phyloP scores from a whole-genome alignment of 2,113 vertebrate species.

The Seriola aureovittata region DNA sequence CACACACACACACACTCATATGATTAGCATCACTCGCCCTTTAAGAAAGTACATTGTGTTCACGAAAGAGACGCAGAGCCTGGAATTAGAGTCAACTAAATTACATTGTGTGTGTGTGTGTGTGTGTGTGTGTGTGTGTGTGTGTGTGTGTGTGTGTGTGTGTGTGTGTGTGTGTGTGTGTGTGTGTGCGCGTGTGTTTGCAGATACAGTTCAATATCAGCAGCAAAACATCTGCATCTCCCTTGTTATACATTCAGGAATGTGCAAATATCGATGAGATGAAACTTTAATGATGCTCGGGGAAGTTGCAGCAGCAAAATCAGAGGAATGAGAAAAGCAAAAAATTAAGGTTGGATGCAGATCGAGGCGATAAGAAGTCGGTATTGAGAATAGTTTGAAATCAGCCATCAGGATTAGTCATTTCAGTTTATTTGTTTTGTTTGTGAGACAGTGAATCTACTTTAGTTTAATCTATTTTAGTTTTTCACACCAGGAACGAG shows the following conservation, averaged over 20 bases:
- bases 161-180: slow-evolving; percentile 1
- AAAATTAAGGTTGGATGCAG: slow-evolving; percentile 21
- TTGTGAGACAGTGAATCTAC: not conserved
- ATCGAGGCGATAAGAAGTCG: not conserved
- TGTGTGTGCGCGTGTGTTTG: not conserved
- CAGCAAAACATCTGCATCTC: slow-evolving; percentile 21
- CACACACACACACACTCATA: slow-evolving; percentile 27
- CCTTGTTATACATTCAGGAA: not conserved
- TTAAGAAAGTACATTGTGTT: slow-evolving; percentile 64
- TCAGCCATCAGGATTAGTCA: not conserved
- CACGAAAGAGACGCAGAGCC: slow-evolving; percentile 26
- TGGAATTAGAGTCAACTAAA: slow-evolving; percentile 33
- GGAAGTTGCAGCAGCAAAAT: not conserved
- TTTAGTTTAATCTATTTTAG: not conserved
- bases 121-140: not conserved
- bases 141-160: not conserved
- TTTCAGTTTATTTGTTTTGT: not conserved
- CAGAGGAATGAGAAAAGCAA: not conserved
- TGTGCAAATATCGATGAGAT: not conserved
- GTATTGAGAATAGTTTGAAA: not conserved
- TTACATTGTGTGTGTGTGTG: not conserved
- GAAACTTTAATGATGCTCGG: slow-evolving; percentile 11
- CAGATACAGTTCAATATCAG: slow-evolving; percentile 13
- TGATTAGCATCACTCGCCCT: slow-evolving; percentile 54
- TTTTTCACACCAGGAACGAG: not conserved